A percentile compares a stretch with the other conserved stretches of the same genome.
These are phyloP conservation scores for Meiosimyza platycephala DNA, from an alignment of 2,888 invertebrate genomes.

Conservation along the genomic window DNA sequence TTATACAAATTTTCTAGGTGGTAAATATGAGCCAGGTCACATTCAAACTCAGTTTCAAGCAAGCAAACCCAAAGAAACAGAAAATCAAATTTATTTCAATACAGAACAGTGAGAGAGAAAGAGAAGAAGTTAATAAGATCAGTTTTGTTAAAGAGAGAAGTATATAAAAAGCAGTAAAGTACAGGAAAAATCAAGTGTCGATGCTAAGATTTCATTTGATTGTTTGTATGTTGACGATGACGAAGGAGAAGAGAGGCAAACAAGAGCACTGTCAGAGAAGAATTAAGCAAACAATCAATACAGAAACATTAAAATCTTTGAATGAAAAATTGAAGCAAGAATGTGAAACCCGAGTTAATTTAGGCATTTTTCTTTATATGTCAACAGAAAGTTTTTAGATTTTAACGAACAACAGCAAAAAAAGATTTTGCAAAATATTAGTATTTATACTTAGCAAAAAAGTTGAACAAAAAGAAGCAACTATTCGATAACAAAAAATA, in stretches of 20 bases:
- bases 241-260: slow-evolving; percentile 22
- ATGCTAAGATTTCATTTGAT: slow-evolving; percentile 26
- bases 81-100: slow-evolving; percentile 46
- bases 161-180: slow-evolving; percentile 22
- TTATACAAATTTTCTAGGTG: slow-evolving; percentile 64
- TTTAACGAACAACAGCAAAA: slow-evolving; percentile 11
- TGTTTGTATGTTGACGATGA: slow-evolving; percentile 24
- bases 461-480: slow-evolving; percentile 5
- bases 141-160: slow-evolving; percentile 18
- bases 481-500: neutral
- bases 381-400: slow-evolving; percentile 10
- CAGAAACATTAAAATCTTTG: slow-evolving; percentile 1
- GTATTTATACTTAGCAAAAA: slow-evolving; percentile 20
- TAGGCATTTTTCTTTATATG: slow-evolving; percentile 30
- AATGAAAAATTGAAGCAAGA: slow-evolving; percentile 7
- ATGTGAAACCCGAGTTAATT: slow-evolving; percentile 20
- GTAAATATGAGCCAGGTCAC: slow-evolving; percentile 59
- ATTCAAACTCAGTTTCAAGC: slow-evolving; percentile 57
- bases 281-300: neutral
- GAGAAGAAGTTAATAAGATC: slow-evolving; percentile 10
- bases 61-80: slow-evolving; percentile 56
- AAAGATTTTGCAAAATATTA: slow-evolving; percentile 14
- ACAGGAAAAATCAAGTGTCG: slow-evolving; percentile 14
- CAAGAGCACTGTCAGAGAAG: slow-evolving; percentile 14
- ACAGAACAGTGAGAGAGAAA: slow-evolving; percentile 39